phyloP scores from a whole-genome alignment of 2,797 vertebrate genomes.

The Amazonetta brasiliensis region DNA sequence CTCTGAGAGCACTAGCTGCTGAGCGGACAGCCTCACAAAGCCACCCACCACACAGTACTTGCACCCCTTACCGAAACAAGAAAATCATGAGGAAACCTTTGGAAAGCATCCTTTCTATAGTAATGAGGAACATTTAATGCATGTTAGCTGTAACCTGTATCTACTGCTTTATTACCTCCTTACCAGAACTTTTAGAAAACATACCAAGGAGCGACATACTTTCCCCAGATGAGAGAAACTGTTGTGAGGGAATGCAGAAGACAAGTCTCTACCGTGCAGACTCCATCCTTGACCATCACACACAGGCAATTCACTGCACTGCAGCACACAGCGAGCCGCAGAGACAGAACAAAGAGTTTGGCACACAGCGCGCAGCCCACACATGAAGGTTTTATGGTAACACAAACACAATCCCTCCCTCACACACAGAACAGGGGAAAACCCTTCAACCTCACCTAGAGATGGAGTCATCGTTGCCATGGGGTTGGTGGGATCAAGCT shows the following conservation, averaged over 20 bases:
- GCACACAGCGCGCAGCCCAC: fast-evolving
- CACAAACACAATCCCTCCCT: background rate
- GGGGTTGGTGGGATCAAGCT: conserved; percentile 88
- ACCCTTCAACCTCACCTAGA: conserved; percentile 86
- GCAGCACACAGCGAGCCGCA: fast-evolving
- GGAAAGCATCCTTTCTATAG: background rate
- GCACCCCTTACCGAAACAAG: background rate
- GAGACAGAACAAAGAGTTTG: background rate
- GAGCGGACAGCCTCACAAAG: background rate
- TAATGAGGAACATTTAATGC: fast-evolving
- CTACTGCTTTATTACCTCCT: background rate
- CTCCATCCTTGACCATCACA: background rate
- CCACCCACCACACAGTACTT: background rate
- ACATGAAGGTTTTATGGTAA: fast-evolving
- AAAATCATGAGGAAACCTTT: background rate
- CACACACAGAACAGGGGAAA: background rate
- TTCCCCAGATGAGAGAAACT: background rate
- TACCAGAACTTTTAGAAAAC: background rate
- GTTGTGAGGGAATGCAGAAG: background rate
- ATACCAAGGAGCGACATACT: background rate
- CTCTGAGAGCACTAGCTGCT: background rate
- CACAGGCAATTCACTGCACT: fast-evolving
- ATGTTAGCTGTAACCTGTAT: fast-evolving
- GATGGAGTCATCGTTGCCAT: conserved; percentile 91
- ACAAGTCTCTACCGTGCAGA: background rate